These are phyloP conservation scores for Nomada lathburiana DNA, from an alignment of 2,888 invertebrate genomes.

Conservation along the genomic window DNA sequence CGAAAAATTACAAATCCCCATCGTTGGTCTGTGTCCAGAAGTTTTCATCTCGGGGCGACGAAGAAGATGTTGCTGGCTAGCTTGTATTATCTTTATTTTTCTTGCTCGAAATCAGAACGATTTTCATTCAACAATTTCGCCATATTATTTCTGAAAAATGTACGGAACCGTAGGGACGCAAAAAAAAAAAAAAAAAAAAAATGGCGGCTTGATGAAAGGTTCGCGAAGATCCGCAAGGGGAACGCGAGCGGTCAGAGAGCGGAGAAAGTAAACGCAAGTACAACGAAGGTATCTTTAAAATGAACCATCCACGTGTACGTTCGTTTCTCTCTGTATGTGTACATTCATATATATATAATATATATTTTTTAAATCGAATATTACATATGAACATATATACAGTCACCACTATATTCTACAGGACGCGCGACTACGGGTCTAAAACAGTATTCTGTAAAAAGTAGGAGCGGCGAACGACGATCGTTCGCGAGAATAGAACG, in stretches of 20 bases:
- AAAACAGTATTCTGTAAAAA: slow-evolving; percentile 34
- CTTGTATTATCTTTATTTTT: not conserved
- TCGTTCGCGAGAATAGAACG: slow-evolving; percentile 43
- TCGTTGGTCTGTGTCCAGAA: not conserved
- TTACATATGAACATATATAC: slow-evolving; percentile 84
- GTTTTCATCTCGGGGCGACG: not conserved
- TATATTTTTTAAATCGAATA: slow-evolving; percentile 77
- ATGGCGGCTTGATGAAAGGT: slow-evolving; percentile 46
- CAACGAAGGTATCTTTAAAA: slow-evolving; percentile 57
- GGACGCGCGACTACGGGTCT: slow-evolving; percentile 75
- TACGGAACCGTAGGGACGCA: not conserved
- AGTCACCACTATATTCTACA: slow-evolving; percentile 81
- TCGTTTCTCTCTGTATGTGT: slow-evolving; percentile 68
- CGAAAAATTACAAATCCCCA: not conserved
- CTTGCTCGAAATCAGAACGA: not conserved
- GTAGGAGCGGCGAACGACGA: slow-evolving; percentile 39
- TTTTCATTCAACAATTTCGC: not conserved
- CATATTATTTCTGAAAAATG: not conserved
- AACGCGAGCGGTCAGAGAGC: slow-evolving; percentile 26
- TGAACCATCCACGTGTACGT: slow-evolving; percentile 55
- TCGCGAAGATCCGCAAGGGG: not conserved
- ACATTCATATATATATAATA: slow-evolving; percentile 56
- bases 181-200: not conserved
- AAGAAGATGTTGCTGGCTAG: not conserved
- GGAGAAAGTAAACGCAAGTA: slow-evolving; percentile 50